Evolutionary conservation across 2,888 invertebrate species (phyloP), one percentile per base, ranked within the genome.

Genomic region (Brachyptera putata): DNA sequence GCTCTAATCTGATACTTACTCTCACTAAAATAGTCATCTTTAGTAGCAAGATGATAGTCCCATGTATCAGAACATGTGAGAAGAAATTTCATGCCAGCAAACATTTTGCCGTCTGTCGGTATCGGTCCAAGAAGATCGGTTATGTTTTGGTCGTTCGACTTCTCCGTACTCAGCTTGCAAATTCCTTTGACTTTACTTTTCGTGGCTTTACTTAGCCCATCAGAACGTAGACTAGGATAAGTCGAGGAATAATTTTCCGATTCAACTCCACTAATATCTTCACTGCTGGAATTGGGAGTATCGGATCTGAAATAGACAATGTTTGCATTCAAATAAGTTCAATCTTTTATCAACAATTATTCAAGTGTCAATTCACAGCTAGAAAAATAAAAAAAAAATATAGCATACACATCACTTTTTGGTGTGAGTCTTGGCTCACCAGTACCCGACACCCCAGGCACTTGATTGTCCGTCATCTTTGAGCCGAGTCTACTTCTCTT

Each of bases 1-100:
- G n/a, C n/a, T n/a, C n/a, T n/a, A n/a, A n/a, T n/a, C n/a, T n/a
- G n/a, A n/a, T n/a, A n/a, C n/a, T n/a, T n/a, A n/a, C n/a, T n/a
- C n/a, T n/a, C n/a, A n/a, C n/a, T n/a, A n/a, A n/a, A n/a, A n/a
- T n/a, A n/a, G n/a, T n/a, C n/a, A n/a, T n/a, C n/a, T n/a, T n/a
- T n/a, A n/a, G n/a, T n/a, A n/a, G n/a, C n/a, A n/a, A n/a, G n/a
- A n/a, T n/a, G n/a, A n/a, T n/a, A n/a, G n/a, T n/a, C n/a, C n/a
- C n/a, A n/a, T n/a, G n/a, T n/a, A n/a, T n/a, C n/a, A n/a, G n/a
- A n/a, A n/a, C n/a, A n/a, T n/a, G 84, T 83, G 0, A 85, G 68
- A 36, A 84, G 67, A 68, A 84, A 84, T 58, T 79, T 78, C 57
- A 80, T 73, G 0, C 80, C 82, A 0, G 76, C 75, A 67, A 85